Conservation (phyloP, 1,140 invertebrate species). For the Formica exsecta region DNA sequence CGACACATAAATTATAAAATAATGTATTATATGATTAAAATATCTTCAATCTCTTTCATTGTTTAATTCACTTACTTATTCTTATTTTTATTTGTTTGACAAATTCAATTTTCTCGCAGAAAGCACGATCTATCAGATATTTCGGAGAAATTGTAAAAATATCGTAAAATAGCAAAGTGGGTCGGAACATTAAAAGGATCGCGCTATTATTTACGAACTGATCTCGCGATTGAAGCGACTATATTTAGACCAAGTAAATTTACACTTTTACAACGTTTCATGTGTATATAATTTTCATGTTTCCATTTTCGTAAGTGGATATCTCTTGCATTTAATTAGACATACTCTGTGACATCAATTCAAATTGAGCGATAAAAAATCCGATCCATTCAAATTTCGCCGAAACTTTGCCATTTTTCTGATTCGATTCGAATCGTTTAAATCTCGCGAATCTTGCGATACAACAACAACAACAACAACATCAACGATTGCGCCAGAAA, state of each 20-base stretch:
- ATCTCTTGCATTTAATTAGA: too few relatives aligned
- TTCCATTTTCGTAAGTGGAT: constrained; percentile 14
- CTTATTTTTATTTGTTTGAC: background rate
- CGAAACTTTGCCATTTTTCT: background rate
- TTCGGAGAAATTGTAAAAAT: constrained; percentile 41
- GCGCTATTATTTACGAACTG: constrained; percentile 47
- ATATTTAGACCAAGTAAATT: constrained; percentile 38
- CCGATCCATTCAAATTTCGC: background rate
- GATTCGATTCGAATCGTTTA: background rate
- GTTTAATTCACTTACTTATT: background rate
- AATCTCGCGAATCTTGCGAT: background rate
- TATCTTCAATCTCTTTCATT: background rate
- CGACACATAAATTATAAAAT: background rate
- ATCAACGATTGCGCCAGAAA: constrained; percentile 48
- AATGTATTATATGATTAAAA: background rate
- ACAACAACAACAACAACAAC: background rate
- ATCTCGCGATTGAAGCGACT: constrained; percentile 10
- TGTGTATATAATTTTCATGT: background rate
- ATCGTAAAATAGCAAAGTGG: constrained; percentile 47
- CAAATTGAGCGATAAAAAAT: background rate
- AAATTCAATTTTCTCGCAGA: background rate
- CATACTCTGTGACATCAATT: background rate
- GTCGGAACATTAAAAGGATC: constrained; percentile 47
- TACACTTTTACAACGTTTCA: background rate
- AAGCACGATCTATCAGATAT: constrained; percentile 19